Conservation (phyloP, 2,113 vertebrate genomes). For the Tiliqua scincoides region DNA sequence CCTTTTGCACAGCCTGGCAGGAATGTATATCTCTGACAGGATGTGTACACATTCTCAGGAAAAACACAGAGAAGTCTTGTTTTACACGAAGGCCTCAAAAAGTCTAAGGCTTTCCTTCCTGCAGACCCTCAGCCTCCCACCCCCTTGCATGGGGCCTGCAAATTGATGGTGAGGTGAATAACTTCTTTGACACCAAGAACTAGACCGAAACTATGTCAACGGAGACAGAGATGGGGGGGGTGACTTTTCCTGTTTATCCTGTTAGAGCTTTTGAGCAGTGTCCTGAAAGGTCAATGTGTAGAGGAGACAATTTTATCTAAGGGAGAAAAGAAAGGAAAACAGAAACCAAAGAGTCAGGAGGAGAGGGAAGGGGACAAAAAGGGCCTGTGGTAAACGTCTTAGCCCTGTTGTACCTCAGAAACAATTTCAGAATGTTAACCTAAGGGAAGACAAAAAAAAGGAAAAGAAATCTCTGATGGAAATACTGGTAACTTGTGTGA, state of each 20-base stretch:
- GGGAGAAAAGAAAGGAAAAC: slow-evolving; percentile 47
- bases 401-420: background rate
- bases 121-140: background rate
- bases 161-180: slow-evolving; percentile 49
- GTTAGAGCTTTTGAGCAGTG: slow-evolving; percentile 70
- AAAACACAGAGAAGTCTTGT: slow-evolving; percentile 30
- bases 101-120: background rate
- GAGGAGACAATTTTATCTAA: slow-evolving; percentile 57
- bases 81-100: fast-evolving
- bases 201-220: slow-evolving; percentile 73
- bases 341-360: slow-evolving; percentile 69
- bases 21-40: slow-evolving; percentile 21
- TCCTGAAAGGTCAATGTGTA: slow-evolving; percentile 59
- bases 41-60: slow-evolving; percentile 17
- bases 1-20: background rate
- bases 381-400: slow-evolving; percentile 25
- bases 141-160: background rate
- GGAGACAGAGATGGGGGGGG: slow-evolving; percentile 19
- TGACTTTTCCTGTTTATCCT: slow-evolving; percentile 75
- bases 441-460: slow-evolving; percentile 14
- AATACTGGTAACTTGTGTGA: background rate
- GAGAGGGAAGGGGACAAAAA: slow-evolving; percentile 45
- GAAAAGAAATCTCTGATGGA: background rate
- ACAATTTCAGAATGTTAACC: background rate
- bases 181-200: slow-evolving; percentile 70